Percentiles rank a stretch among this genome's conserved stretches.
phyloP scores from a whole-genome alignment of 2,113 vertebrate genomes.

The Stictonetta naevosa region DNA sequence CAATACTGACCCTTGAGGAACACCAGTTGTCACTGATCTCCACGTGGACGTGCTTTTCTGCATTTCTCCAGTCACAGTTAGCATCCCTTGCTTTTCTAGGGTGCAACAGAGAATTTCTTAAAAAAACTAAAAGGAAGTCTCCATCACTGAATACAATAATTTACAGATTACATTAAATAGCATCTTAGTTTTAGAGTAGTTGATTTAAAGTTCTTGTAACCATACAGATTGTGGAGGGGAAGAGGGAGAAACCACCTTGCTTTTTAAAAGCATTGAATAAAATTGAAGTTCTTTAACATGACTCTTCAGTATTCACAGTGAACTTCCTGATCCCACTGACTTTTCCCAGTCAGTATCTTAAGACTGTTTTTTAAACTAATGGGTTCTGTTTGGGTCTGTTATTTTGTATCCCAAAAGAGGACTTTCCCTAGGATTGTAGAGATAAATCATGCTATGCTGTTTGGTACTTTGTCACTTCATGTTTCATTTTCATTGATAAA shows the following conservation, averaged over 20 bases:
- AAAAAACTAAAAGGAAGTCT: background rate
- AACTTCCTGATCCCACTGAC: background rate
- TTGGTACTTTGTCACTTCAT: background rate
- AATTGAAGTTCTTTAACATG: background rate
- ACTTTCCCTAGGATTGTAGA: background rate
- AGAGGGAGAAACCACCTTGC: background rate
- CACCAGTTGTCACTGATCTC: too few relatives aligned
- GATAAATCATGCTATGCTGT: background rate
- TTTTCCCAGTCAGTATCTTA: background rate
- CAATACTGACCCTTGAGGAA: too few relatives aligned
- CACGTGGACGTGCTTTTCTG: background rate
- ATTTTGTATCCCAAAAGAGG: background rate
- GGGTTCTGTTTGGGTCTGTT: background rate
- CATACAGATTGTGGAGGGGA: background rate
- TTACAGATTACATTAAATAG: background rate
- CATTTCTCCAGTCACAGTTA: background rate
- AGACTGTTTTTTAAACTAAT: background rate
- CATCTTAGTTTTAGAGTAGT: background rate
- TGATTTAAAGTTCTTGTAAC: background rate
- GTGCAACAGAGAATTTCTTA: background rate
- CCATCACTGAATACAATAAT: background rate
- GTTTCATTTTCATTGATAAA: background rate
- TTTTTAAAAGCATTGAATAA: background rate
- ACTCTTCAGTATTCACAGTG: background rate
- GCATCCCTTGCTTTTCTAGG: background rate